Base-by-base conservation (phyloP, 2,797 vertebrate species). In the Alcedo atthis region DNA sequence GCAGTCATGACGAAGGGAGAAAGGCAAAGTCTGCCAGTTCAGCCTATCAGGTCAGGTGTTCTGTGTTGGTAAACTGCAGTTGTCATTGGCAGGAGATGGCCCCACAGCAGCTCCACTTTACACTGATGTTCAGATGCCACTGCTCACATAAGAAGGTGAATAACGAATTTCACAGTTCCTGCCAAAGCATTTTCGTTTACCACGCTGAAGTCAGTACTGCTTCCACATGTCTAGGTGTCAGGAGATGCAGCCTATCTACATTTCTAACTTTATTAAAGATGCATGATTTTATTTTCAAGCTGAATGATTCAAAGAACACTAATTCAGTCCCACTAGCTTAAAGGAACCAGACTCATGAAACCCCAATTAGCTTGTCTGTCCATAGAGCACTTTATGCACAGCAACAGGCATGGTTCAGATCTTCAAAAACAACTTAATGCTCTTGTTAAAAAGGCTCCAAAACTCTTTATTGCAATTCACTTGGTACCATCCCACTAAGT, bases 1-100 rank as follows among this genome's bases (percentile, higher is more conserved):
- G 10, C 33, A 43, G 25, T 7, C 3, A 0, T 7, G 4, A 12
- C 0, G 3, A 22, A 3, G 51, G 54, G 25, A 70, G 15, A 81
- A 82, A 42, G 18, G 18, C 8, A 2, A 46, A 59, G 40, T 40
- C 82, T 54, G 53, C 33, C 74, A 42, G 62, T 74, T 24, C 6
- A 32, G 28, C 40, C 1, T 6, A 43, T 10, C 46, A 79, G 15
- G 17, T 62, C 55, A 59, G 64, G 15, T 49, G 59, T 35, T 42
- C 19, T 55, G 32, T 70, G 43, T 2, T 57, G 68, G 26, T 4
- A 55, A 81, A 46, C 21, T 67, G 54, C 25, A 70, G 5, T 2
- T 70, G 37, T 2, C 85, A 82, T 22, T n/a, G 48, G 49, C 17
- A 49, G 0, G 1, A 59, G 64, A 67, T 12, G n/a, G 53, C 20